phyloP scores from a whole-genome alignment of 2,113 vertebrate species.

The Nothoprocta pentlandii region DNA sequence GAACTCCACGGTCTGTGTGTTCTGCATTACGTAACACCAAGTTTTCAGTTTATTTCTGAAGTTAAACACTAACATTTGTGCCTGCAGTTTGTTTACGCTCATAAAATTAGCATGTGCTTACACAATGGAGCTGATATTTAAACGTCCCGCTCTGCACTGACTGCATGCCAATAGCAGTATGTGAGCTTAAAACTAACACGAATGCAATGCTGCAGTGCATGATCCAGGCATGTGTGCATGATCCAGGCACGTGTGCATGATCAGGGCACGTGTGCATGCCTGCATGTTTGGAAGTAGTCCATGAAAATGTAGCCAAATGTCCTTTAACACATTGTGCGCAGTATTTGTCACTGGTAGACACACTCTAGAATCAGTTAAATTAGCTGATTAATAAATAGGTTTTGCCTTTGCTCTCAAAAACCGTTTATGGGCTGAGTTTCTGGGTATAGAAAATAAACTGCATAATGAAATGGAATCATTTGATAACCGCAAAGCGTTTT shows the following conservation, averaged over 20 bases:
- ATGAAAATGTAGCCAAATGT: background rate
- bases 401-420: background rate
- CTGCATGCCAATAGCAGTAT: background rate
- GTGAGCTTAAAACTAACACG: background rate
- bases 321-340: background rate
- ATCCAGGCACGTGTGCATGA: too few relatives aligned
- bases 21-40: background rate
- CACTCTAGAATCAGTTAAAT: background rate
- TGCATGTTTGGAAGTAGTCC: background rate
- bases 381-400: background rate
- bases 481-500: slow-evolving; percentile 3
- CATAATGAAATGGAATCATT: background rate
- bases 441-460: background rate
- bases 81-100: background rate
- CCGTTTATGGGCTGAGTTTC: background rate
- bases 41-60: background rate
- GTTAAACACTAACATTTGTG: background rate
- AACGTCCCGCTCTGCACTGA: background rate
- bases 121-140: background rate
- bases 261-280: background rate
- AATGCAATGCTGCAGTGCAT: background rate
- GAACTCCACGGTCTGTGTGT: background rate
- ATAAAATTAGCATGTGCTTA: background rate
- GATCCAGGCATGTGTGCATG: too few relatives aligned
- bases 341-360: background rate